These are phyloP conservation scores for Rhagoletis pomonella DNA, from an alignment of 1,140 invertebrate genomes.

Conservation along the genomic window DNA sequence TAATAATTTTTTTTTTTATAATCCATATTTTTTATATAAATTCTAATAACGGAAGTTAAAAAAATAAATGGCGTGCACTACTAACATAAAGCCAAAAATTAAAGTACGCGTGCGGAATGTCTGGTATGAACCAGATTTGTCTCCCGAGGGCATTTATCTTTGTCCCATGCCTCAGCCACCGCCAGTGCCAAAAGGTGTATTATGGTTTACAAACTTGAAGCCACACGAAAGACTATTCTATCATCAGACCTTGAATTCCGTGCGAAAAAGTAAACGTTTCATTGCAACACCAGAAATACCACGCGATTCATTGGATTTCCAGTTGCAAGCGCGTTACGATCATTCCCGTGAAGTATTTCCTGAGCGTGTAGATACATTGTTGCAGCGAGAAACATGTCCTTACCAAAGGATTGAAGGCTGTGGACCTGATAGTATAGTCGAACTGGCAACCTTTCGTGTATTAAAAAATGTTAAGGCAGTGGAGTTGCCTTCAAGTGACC, in stretches of 20 bases:
- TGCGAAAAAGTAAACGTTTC: slow-evolving; percentile 76
- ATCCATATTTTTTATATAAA: background rate
- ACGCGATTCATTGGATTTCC: slow-evolving; percentile 78
- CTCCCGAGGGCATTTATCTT: slow-evolving; percentile 76
- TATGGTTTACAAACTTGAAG: slow-evolving; percentile 71
- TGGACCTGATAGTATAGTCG: background rate
- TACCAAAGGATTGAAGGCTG: slow-evolving; percentile 19
- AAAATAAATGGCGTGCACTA: background rate
- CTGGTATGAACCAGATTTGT: slow-evolving; percentile 76
- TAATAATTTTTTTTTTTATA: slow-evolving; percentile 6
- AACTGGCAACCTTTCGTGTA: slow-evolving; percentile 75
- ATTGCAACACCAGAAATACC: slow-evolving; percentile 74
- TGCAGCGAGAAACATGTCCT: slow-evolving; percentile 78
- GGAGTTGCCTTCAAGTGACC: slow-evolving; percentile 56
- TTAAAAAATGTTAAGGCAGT: slow-evolving; percentile 77
- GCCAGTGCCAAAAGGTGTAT: slow-evolving; percentile 68
- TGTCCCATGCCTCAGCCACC: slow-evolving; percentile 75
- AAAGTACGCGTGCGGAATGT: slow-evolving; percentile 72
- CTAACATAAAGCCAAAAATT: slow-evolving; percentile 29
- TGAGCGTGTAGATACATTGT: slow-evolving; percentile 77
- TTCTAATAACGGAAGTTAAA: background rate
- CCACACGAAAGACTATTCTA: slow-evolving; percentile 77
- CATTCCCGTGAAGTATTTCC: slow-evolving; percentile 78
- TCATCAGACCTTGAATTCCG: slow-evolving; percentile 79
- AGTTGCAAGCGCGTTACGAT: slow-evolving; percentile 78